phyloP scores from a whole-genome alignment of 2,113 vertebrate species.

The Recurvirostra avosetta region DNA sequence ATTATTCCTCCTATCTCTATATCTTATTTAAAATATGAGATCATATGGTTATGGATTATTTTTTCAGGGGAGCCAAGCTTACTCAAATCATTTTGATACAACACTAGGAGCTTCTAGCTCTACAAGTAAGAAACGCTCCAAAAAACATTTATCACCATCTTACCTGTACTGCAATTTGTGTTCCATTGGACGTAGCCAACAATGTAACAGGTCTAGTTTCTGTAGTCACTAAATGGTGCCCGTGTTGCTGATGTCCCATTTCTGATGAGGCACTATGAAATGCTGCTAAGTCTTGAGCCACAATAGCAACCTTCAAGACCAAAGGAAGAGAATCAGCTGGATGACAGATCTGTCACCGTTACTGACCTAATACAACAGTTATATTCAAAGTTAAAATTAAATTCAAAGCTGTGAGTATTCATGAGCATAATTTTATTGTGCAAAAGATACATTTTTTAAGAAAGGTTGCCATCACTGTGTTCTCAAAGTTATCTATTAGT shows the following conservation, averaged over 20 bases:
- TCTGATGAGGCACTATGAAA: conserved; percentile 90
- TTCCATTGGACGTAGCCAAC: conserved; percentile 96
- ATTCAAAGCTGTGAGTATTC: neutral
- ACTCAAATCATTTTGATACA: rapidly evolving
- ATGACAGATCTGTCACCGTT: neutral
- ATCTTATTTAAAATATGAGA: neutral
- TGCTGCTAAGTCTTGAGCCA: conserved; percentile 92
- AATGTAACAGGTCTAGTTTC: conserved; percentile 90
- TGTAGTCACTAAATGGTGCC: conserved; percentile 82
- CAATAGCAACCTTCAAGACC: conserved; percentile 90
- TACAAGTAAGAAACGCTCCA: neutral
- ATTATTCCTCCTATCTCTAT: neutral
- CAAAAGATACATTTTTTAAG: neutral
- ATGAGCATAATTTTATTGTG: neutral
- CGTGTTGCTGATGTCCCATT: conserved; percentile 87
- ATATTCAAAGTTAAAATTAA: neutral
- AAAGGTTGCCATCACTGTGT: neutral
- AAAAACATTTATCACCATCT: neutral
- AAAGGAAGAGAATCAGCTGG: conserved; percentile 25
- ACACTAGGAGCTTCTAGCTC: neutral
- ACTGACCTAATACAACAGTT: neutral
- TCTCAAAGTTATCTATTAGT: neutral
- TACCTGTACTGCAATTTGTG: conserved; percentile 98
- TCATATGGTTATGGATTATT: neutral
- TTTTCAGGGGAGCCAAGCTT: neutral